phyloP scores from a whole-genome alignment of 2,797 vertebrate genomes.

The Odontamblyopus lacepedii region DNA sequence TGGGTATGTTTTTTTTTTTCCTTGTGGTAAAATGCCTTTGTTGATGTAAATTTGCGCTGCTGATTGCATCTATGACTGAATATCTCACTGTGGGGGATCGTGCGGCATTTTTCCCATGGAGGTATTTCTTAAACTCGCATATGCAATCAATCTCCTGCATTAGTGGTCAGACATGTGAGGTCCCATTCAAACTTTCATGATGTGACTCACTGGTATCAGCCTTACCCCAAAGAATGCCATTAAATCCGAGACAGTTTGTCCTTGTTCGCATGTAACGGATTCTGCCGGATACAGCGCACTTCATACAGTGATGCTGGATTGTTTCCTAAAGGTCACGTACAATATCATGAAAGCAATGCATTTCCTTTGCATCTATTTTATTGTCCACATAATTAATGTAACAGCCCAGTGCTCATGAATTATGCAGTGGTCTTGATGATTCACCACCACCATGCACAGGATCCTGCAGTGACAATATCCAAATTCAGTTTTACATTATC shows the following conservation, averaged over 20 bases:
- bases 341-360: background rate
- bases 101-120: constrained; percentile 23
- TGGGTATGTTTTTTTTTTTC: constrained; percentile 81
- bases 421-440: constrained; percentile 34
- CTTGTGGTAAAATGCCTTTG: constrained; percentile 34
- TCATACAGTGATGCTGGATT: background rate
- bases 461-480: constrained; percentile 31
- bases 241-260: constrained; percentile 1
- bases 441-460: constrained; percentile 29
- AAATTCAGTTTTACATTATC: background rate
- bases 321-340: background rate
- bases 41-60: constrained; percentile 34
- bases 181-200: constrained; percentile 48
- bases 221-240: constrained; percentile 37
- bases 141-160: constrained; percentile 24
- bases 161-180: constrained; percentile 63
- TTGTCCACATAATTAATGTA: background rate
- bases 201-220: constrained; percentile 61
- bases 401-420: constrained; percentile 36
- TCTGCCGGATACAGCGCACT: background rate
- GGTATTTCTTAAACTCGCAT: constrained; percentile 22
- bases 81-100: constrained; percentile 18
- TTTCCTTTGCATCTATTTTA: background rate
- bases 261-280: background rate
- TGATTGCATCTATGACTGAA: constrained; percentile 38